phyloP scores from a whole-genome alignment of 2,797 vertebrate genomes.

The Glossophaga mutica region DNA sequence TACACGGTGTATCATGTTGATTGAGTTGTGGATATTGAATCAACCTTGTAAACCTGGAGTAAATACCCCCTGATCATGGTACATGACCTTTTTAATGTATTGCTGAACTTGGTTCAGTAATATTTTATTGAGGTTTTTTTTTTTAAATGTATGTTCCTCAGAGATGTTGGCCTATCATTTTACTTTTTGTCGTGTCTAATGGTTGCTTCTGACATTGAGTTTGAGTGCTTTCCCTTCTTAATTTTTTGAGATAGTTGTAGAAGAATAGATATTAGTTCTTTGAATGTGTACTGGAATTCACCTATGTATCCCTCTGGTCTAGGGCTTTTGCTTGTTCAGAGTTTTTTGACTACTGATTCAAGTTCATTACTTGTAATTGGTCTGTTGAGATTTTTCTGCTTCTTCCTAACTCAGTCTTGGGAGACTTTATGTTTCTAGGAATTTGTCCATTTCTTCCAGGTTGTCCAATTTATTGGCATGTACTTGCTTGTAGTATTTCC shows the following conservation, averaged over 20 bases:
- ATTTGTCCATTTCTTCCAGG: not conserved
- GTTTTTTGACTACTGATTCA: not conserved
- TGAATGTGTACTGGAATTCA: not conserved
- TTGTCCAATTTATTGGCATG: not conserved
- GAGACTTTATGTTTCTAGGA: not conserved
- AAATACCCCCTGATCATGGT: not conserved
- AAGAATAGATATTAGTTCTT: not conserved
- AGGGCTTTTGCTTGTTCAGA: not conserved
- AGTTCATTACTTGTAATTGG: not conserved
- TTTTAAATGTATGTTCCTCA: not conserved
- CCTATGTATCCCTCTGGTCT: not conserved
- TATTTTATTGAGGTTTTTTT: not conserved
- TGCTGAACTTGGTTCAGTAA: not conserved
- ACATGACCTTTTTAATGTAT: not conserved
- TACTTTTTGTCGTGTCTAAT: not conserved
- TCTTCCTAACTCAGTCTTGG: not conserved
- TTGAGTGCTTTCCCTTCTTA: not conserved
- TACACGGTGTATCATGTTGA: not conserved
- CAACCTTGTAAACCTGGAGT: not conserved
- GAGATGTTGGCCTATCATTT: not conserved
- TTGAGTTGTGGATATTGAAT: not conserved
- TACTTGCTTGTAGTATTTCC: not conserved
- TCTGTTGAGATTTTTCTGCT: not conserved
- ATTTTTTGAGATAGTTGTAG: not conserved
- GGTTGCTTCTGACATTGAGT: not conserved